A percentile compares a stretch with the other conserved stretches of the same genome.
Evolutionary conservation across 1,140 invertebrate species (phyloP).

Genomic region (Cydia amplana): DNA sequence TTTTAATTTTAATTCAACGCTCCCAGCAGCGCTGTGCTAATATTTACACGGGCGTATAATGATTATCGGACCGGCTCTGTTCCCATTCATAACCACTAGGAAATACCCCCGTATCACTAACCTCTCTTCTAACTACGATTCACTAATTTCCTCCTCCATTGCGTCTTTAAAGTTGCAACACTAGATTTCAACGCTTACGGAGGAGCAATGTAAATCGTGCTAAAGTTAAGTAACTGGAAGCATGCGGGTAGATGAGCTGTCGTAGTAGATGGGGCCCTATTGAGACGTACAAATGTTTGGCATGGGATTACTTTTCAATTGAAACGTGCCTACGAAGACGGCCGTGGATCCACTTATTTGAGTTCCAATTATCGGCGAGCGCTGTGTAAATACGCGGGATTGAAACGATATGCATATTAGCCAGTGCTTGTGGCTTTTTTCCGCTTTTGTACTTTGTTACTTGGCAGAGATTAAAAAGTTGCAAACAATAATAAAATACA

Average conservation of each 20-base stretch:
- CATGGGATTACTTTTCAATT: constrained; percentile 73
- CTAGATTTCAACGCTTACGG: background rate
- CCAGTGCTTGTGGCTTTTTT: constrained; percentile 25
- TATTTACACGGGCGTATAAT: constrained; percentile 60
- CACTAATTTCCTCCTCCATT: constrained; percentile 35
- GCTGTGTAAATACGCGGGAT: constrained; percentile 63
- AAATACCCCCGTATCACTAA: constrained; percentile 42
- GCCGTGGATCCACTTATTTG: constrained; percentile 67
- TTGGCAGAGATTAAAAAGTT: background rate
- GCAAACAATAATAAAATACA: background rate
- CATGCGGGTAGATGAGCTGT: constrained; percentile 35
- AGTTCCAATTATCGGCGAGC: constrained; percentile 72
- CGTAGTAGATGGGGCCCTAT: constrained; percentile 51
- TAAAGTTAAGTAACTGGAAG: background rate
- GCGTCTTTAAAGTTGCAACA: background rate
- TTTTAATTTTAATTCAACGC: constrained; percentile 53
- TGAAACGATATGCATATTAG: constrained; percentile 67
- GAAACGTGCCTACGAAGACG: constrained; percentile 73
- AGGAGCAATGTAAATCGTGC: background rate
- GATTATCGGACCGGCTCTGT: constrained; percentile 52
- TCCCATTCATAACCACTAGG: constrained; percentile 59
- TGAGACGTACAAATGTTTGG: constrained; percentile 75
- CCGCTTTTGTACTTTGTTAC: constrained; percentile 6
- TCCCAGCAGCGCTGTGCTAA: constrained; percentile 43
- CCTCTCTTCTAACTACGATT: constrained; percentile 17